Conservation (phyloP, 2,113 vertebrate genomes). For the Papio anubis region DNA sequence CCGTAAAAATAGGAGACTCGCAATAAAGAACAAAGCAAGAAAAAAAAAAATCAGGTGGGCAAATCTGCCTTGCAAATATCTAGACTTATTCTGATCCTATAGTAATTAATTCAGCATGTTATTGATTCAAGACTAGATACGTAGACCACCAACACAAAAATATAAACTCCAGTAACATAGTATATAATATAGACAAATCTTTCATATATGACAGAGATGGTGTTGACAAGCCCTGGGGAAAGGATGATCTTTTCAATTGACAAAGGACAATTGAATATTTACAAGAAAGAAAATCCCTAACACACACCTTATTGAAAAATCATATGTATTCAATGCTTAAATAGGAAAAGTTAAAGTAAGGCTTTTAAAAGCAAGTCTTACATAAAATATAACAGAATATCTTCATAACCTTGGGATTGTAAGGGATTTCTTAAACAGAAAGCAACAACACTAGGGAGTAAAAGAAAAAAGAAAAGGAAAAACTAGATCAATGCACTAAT, state of each 20-base stretch:
- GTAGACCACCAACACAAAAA: not conserved
- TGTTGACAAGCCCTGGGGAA: not conserved
- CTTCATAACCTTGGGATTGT: not conserved
- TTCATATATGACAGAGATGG: not conserved
- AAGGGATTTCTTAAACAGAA: not conserved
- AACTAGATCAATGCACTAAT: not conserved
- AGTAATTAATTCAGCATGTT: not conserved
- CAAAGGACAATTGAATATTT: not conserved
- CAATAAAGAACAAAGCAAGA: not conserved
- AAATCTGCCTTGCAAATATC: not conserved
- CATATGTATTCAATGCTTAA: not conserved
- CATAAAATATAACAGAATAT: not conserved
- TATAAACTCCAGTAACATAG: not conserved
- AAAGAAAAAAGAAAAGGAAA: not conserved
- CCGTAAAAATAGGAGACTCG: not conserved
- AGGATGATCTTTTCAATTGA: not conserved
- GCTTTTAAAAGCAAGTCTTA: not conserved
- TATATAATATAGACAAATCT: not conserved
- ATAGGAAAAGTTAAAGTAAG: not conserved
- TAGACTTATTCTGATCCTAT: not conserved
- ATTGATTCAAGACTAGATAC: not conserved
- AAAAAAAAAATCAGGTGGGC: not conserved
- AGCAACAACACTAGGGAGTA: no score
- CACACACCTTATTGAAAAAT: not conserved
- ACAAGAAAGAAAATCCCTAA: not conserved